Base-by-base conservation (phyloP, 2,888 invertebrate genomes). In the Resseliella maxima region DNA sequence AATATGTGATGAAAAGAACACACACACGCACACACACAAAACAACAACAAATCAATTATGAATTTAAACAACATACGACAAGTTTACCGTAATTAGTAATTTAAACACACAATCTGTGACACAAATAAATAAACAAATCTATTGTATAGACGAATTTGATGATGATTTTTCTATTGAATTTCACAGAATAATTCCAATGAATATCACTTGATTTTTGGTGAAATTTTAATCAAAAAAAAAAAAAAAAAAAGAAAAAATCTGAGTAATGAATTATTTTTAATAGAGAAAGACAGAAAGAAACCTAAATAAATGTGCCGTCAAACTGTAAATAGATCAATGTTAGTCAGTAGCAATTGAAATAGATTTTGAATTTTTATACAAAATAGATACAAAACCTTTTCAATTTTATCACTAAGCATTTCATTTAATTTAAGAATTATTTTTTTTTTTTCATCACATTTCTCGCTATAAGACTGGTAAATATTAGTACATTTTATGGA, bases 381-480 rank as follows among this genome's bases (percentile, higher is more conserved):
- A 59, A 59, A 24, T 59, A 59, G 24, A 24, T 5, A 41, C 12
- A 8, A 41, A 41, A 41, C 12, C 12, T 5, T 41, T 8, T 5
- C 12, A 41, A 41, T 41, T 50, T n/a, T n/a, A n/a, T n/a, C n/a
- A n/a, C n/a, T n/a, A n/a, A n/a, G n/a, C n/a, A n/a, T n/a, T n/a
- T n/a, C n/a, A 50, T 50, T 50, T 50, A 50, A 18, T 18, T 50
- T 2, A 18, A 15, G 12, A 50, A 50, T 50, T 8, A 50, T 15
- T 50, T 50, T 50, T 15, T 41, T 41, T 12, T 5, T 59, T 15
- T 15, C 27, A 72, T 72, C 35, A 72, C 72, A 72, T 31, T 72
- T 72, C 5, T 72, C 72, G 72, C 72, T 72, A 72, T 72, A 72
- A 72, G 72, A 72, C 72, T 72, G 72, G 72, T 72, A 72, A 31